Base-by-base conservation (phyloP, 2,888 invertebrate genomes). In the Macrophya alboannulata region DNA sequence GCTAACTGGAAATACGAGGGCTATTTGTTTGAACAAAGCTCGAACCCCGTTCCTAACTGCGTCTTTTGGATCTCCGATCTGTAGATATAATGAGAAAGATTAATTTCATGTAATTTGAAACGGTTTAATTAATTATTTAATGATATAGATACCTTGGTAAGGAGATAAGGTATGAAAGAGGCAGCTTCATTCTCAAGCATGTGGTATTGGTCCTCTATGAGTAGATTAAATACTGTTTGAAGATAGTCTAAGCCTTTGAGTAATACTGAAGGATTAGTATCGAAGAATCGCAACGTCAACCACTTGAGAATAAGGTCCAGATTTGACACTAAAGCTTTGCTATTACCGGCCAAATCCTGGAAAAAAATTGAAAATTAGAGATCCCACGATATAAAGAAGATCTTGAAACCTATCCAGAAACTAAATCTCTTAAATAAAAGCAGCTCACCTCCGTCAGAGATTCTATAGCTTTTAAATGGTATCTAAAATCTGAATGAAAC, bases 241-340 rank as follows among this genome's bases (percentile, higher is more conserved):
- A 99, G 94, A 94, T 98, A 99, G 92, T 99, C 99, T 89, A 99
- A 94, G n/a, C 98, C 98, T 94, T 98, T 99, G 89, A 99, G 95
- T 86, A 99, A 95, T 59, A 99, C 99, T 21, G 99, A 98, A 12
- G 99, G 99, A 95, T 99, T 99, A 40, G 99, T 99, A 94, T 99
- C 99, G 92, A 99, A 99, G 94, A 99, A 99, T 86, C 99, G 95
- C 76, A 99, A 94, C 0, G 99, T 99, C 89, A 99, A 94, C 99
- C 99, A 99, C 93, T 99, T 99, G 74, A 99, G 95, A 85, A 99
- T 97, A 87, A 99, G 94, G 95, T 99, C 99, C 87, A 99, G 95
- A 94, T 99, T 99, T 31, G 97, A 96, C 88, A 98, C 96, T 68
- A 99, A 95, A 0, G 98, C 97, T 89, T 96, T 95, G 65, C 96